Conservation (phyloP, 2,797 vertebrate genomes). For the Nothura maculosa region DNA sequence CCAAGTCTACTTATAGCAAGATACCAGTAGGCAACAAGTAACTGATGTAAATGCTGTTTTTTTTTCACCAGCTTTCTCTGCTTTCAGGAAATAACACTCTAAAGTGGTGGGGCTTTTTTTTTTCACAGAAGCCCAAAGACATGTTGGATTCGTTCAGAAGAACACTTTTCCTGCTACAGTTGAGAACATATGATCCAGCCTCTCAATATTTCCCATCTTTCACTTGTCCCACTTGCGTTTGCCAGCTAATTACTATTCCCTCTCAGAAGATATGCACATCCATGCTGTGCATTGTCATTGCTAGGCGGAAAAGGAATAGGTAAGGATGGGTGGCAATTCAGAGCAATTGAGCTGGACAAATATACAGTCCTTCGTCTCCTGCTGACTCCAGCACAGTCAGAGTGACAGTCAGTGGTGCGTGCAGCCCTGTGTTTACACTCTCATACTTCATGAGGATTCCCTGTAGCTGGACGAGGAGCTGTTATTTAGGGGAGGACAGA, state of each 20-base stretch:
- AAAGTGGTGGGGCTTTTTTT: neutral
- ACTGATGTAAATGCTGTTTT: neutral
- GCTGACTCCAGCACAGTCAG: neutral
- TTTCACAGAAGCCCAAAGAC: neutral
- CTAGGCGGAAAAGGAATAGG: neutral
- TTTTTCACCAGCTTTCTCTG: neutral
- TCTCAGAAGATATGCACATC: rapidly evolving
- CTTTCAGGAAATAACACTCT: neutral
- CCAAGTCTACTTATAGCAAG: neutral
- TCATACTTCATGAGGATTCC: neutral
- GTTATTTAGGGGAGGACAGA: neutral
- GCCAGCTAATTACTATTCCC: rapidly evolving
- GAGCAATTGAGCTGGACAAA: neutral
- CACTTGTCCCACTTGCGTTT: neutral
- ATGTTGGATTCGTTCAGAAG: rapidly evolving
- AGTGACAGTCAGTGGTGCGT: neutral
- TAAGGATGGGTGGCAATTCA: rapidly evolving
- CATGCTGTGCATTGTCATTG: rapidly evolving
- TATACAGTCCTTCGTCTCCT: neutral
- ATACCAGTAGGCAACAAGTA: slow-evolving; percentile 11
- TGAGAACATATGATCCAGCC: rapidly evolving
- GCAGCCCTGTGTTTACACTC: neutral
- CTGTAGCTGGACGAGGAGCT: neutral
- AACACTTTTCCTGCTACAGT: neutral
- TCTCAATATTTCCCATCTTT: neutral